Evolutionary conservation across 2,113 vertebrate genomes (phyloP).

Genomic region (Triplophysa siluroides): DNA sequence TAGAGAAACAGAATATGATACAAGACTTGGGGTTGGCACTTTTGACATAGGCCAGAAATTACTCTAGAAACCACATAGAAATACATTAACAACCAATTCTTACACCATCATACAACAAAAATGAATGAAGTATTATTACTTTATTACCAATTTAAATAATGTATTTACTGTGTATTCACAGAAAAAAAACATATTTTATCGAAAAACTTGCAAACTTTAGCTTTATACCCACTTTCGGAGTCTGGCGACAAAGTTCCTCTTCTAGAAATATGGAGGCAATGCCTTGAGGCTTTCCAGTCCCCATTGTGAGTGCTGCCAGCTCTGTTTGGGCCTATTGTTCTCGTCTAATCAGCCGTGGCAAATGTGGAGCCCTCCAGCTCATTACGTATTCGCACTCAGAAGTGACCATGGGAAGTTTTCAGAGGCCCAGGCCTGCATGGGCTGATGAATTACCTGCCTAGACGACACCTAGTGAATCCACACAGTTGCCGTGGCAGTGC

Average conservation of each 20-base stretch:
- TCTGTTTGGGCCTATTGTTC: constrained; percentile 90
- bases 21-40: neutral
- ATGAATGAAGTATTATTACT: too few species aligned
- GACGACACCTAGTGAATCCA: constrained; percentile 43
- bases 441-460: constrained; percentile 74
- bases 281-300: constrained; percentile 83
- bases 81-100: neutral
- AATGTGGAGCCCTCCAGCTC: constrained; percentile 84
- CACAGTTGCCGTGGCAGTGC: constrained; percentile 20
- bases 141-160: neutral
- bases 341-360: constrained; percentile 85
- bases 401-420: constrained; percentile 85
- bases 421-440: constrained; percentile 61
- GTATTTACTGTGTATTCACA: neutral
- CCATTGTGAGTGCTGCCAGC: constrained; percentile 76
- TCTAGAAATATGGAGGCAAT: constrained; percentile 77
- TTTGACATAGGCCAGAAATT: neutral
- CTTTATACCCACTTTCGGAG: neutral
- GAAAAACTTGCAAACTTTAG: neutral
- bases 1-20: neutral
- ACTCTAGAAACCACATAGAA: neutral
- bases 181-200: neutral
- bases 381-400: constrained; percentile 81
- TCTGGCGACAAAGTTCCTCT: constrained; percentile 11
- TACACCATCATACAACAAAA: too few species aligned